Conservation (phyloP, 2,113 vertebrate genomes). For the Rhinolophus ferrumequinum region DNA sequence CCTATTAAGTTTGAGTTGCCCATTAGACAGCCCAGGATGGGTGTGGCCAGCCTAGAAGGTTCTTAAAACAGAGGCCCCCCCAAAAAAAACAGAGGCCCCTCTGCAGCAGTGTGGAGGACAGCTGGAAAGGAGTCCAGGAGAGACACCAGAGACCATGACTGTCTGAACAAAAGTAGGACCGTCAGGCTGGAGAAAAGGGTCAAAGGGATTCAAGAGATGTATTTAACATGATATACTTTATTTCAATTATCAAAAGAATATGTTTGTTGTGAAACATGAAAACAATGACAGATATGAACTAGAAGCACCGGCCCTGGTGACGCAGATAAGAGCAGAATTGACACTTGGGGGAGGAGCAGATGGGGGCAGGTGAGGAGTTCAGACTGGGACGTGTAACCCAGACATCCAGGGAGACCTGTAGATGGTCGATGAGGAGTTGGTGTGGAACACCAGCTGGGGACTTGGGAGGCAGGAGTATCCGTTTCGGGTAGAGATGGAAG, state of each 20-base stretch:
- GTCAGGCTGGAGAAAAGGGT: background rate
- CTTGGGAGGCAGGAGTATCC: background rate
- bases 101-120: background rate
- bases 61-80: background rate
- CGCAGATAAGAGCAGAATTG: background rate
- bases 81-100: too few relatives aligned
- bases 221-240: background rate
- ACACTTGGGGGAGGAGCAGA: background rate
- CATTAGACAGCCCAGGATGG: background rate
- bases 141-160: background rate
- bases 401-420: background rate
- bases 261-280: background rate
- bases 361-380: background rate
- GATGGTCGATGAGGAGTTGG: background rate
- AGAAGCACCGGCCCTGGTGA: background rate
- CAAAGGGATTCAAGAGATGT: background rate
- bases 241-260: background rate
- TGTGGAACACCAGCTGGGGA: background rate
- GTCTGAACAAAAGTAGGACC: background rate
- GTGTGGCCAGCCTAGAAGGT: background rate
- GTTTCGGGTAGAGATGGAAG: background rate
- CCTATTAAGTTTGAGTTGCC: background rate
- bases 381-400: background rate
- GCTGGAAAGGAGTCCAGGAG: background rate
- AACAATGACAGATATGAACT: background rate